These are phyloP conservation scores for Lepidostoma basale DNA, from an alignment of 1,140 invertebrate species.

Conservation along the genomic window DNA sequence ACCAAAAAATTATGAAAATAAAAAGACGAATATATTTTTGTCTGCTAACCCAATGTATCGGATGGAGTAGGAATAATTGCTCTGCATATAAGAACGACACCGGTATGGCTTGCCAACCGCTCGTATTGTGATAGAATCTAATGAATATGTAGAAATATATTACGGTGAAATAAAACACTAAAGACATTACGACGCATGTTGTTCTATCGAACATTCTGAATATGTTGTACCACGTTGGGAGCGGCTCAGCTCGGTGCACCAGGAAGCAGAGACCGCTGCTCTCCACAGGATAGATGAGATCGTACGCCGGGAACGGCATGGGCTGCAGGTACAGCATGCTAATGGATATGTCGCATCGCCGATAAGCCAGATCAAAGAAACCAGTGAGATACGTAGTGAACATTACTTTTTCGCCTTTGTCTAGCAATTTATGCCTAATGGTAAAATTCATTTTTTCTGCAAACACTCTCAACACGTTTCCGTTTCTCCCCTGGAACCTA, in stretches of 20 bases:
- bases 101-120: not conserved
- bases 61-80: conserved; percentile 34
- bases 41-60: conserved; percentile 25
- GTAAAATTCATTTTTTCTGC: conserved; percentile 38
- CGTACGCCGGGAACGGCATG: conserved; percentile 25
- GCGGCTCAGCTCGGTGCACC: conserved; percentile 26
- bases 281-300: conserved; percentile 35
- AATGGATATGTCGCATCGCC: conserved; percentile 20
- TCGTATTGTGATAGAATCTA: not conserved
- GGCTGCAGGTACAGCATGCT: conserved; percentile 25
- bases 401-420: not conserved
- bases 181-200: conserved; percentile 17
- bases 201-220: conserved; percentile 31
- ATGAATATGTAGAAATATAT: conserved; percentile 21
- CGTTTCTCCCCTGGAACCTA: conserved; percentile 36
- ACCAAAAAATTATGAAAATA: conserved; percentile 38
- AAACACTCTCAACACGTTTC: conserved; percentile 27
- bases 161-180: conserved; percentile 12
- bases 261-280: conserved; percentile 39
- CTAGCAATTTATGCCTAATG: not conserved
- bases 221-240: conserved; percentile 35
- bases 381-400: conserved; percentile 20
- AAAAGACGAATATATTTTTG: conserved; percentile 24
- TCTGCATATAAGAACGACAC: conserved; percentile 20
- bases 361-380: conserved; percentile 28